phyloP scores from a whole-genome alignment of 2,113 vertebrate genomes.

The Mesitornis unicolor region DNA sequence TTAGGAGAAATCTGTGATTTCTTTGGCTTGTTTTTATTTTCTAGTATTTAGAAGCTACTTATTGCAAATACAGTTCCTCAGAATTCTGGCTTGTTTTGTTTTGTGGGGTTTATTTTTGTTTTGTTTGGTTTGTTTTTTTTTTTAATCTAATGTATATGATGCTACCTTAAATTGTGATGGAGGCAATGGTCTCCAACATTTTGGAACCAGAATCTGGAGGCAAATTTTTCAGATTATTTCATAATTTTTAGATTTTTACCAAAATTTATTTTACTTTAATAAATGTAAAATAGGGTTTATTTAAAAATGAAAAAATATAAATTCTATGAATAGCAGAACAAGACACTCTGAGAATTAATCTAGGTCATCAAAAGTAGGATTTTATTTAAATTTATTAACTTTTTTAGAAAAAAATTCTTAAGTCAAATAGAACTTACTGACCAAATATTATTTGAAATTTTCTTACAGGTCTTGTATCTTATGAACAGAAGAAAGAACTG shows the following conservation, averaged over 20 bases:
- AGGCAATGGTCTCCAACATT: background rate
- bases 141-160: background rate
- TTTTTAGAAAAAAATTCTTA: background rate
- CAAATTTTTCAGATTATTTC: background rate
- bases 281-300: background rate
- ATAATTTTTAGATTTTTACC: background rate
- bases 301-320: background rate
- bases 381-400: background rate
- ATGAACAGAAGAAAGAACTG: background rate
- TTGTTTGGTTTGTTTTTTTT: too few relatives aligned
- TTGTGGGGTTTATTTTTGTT: too few relatives aligned
- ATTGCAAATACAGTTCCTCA: background rate
- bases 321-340: background rate
- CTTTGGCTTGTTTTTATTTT: background rate
- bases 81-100: too few relatives aligned
- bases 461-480: background rate
- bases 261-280: background rate
- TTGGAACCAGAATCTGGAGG: background rate
- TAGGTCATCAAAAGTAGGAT: background rate
- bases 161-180: background rate
- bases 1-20: background rate
- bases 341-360: background rate
- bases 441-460: background rate
- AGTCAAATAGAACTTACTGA: background rate
- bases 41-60: background rate